A percentile compares a stretch with the other conserved stretches of the same genome.
Conservation (phyloP, 2,888 invertebrate genomes). For the Stegophylla sp. region DNA sequence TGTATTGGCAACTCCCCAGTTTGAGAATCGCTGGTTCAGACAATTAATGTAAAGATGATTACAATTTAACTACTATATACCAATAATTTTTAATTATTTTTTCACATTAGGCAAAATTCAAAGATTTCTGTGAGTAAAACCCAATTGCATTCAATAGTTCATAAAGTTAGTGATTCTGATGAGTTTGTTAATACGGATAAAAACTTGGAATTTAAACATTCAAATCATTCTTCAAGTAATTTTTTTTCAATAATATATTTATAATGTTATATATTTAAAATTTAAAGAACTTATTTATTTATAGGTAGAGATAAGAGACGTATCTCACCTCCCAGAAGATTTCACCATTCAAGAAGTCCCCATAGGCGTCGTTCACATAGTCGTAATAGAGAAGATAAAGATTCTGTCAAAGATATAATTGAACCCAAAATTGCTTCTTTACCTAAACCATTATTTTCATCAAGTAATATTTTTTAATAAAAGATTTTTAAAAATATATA, state of each 20-base stretch:
- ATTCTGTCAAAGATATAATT: too few relatives aligned
- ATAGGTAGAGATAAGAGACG: conserved; percentile 28
- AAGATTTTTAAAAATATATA: too few relatives aligned
- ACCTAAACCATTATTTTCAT: too few relatives aligned
- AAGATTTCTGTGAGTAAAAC: conserved; percentile 60
- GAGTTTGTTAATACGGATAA: conserved; percentile 56
- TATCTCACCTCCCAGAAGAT: conserved; percentile 33
- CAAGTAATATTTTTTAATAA: too few relatives aligned
- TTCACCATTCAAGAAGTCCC: conserved; percentile 37
- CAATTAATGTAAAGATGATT: too few relatives aligned
- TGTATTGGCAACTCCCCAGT: too few relatives aligned
- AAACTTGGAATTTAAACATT: conserved; percentile 18
- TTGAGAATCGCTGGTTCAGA: too few relatives aligned
- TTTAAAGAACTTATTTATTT: background rate
- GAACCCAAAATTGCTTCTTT: too few relatives aligned
- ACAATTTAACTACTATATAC: too few relatives aligned
- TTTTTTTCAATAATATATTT: conserved; percentile 1
- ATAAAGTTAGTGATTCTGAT: conserved; percentile 57
- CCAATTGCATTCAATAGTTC: conserved; percentile 59
- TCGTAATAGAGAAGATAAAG: too few relatives aligned
- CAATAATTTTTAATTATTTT: background rate
- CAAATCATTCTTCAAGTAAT: conserved; percentile 24
- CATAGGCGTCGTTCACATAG: conserved; percentile 27
- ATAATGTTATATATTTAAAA: background rate
- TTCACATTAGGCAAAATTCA: conserved; percentile 59